Evolutionary conservation across 30 jellyfish, hydroid and myxozoan species (phyloP).

Genomic region (Chrysaora quinquecirrha): DNA sequence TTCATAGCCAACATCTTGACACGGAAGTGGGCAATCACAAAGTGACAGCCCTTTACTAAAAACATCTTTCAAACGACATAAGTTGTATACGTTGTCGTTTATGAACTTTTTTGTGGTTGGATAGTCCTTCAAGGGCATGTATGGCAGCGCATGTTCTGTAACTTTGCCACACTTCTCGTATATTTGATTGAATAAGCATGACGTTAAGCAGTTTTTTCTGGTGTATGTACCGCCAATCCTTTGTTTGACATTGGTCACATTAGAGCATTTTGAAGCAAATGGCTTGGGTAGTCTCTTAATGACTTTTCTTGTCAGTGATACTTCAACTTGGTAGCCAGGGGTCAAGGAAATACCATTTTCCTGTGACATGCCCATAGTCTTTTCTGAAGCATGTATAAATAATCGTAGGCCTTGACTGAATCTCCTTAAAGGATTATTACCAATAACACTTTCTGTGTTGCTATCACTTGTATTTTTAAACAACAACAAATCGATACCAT

Average conservation of each 20-base stretch:
- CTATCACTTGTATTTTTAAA: background rate
- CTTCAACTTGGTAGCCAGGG: background rate
- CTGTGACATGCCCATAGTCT: background rate
- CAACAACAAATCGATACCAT: background rate
- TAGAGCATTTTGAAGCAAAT: background rate
- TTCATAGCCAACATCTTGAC: background rate
- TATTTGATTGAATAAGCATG: background rate
- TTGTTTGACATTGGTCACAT: background rate
- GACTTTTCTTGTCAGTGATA: background rate
- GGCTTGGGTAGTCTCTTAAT: background rate
- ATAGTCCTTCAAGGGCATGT: background rate
- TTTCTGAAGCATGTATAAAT: background rate
- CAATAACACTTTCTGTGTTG: background rate
- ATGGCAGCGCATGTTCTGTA: background rate
- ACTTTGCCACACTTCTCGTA: background rate
- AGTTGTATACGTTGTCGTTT: background rate
- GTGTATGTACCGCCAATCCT: background rate
- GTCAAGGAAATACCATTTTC: background rate
- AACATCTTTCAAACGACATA: background rate
- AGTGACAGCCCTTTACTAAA: too few relatives aligned
- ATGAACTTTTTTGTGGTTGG: background rate
- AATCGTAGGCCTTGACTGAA: background rate
- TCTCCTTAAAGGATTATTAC: background rate
- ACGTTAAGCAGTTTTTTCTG: background rate
- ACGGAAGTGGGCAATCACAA: background rate